Evolutionary conservation across 2,797 vertebrate species (phyloP).

Genomic region (Natrix natrix): DNA sequence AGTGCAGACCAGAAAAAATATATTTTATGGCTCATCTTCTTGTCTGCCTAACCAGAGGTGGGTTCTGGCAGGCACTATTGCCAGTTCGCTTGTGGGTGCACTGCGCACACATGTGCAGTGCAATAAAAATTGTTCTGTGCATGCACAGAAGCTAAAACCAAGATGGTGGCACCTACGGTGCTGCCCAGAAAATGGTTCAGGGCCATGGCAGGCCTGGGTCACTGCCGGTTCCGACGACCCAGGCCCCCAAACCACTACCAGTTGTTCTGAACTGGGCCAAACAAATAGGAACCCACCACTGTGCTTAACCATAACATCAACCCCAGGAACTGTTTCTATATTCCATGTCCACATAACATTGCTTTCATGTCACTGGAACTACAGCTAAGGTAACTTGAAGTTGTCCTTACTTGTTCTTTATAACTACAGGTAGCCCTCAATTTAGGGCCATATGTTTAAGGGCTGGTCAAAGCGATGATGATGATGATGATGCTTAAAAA

Average conservation of each 20-base stretch:
- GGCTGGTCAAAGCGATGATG: not conserved
- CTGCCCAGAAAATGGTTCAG: too few species aligned
- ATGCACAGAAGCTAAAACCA: too few species aligned
- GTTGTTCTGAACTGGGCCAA: too few species aligned
- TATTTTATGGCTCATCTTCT: not conserved
- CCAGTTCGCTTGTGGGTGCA: too few species aligned
- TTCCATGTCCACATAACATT: not conserved
- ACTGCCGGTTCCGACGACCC: too few species aligned
- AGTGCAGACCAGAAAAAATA: not conserved
- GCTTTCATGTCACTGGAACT: not conserved
- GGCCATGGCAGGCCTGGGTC: too few species aligned
- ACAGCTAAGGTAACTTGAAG: not conserved
- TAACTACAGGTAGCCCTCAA: not conserved
- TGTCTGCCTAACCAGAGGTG: not conserved
- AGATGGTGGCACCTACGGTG: too few species aligned
- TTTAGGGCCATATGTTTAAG: not conserved
- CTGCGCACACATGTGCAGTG: too few species aligned
- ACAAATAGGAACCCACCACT: too few species aligned
- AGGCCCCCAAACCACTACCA: too few species aligned
- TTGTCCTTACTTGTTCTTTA: not conserved
- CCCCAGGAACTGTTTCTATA: not conserved
- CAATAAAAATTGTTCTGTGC: too few species aligned
- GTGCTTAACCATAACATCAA: not conserved
- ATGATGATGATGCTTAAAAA: not conserved
- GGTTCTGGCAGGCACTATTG: too few species aligned